Evolutionary conservation across 2,888 invertebrate genomes (phyloP), one percentile per base, ranked within the genome.

Genomic region (Lycophotia porphyrea): DNA sequence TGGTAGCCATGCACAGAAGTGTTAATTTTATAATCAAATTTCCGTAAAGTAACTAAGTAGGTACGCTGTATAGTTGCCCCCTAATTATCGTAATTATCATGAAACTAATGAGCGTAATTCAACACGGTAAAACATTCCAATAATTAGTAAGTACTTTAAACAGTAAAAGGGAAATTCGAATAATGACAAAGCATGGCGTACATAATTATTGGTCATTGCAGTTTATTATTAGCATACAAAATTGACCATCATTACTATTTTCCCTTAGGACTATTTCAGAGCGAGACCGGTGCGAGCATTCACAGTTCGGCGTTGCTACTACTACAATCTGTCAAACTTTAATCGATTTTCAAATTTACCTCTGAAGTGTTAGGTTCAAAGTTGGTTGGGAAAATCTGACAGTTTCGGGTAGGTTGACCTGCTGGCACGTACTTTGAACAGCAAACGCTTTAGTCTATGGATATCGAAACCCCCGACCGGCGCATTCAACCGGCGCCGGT

Each of bases 121-220:
- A 70, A 34, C 18, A n/a, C n/a, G 21, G 5, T 2, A 27, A n/a
- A 52, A 52, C 34, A 15, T 21, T 5, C 34, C 69, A 8, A 44
- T 44, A 34, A 44, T 44, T 18, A 69, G 31, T n/a, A 34, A 44
- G 34, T 5, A 5, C 34, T 42, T 34, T 27, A 27, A 52, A 24
- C 11, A 24, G 34, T 42, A 18, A 39, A 21, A 15, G 24, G 24
- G 5, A 34, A 42, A 67, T 34, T n/a, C 0, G 68, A 34, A 42
- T 67, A 34, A 44, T 70, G 42, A 70, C 42, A 70, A 66, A 66
- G 42, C 68, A 67, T 13, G 31, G 21, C 24, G n/a, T 11, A 7
- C 5, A 8, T 11, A 5, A 42, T 34, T 42, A 24, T 18, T 5
- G 42, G 31, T 42, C 31, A 58, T 31, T 58, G 11, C 39, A 65